These are phyloP conservation scores for Coracopsis vasa DNA, from an alignment of 2,113 vertebrate genomes.

Conservation along the genomic window DNA sequence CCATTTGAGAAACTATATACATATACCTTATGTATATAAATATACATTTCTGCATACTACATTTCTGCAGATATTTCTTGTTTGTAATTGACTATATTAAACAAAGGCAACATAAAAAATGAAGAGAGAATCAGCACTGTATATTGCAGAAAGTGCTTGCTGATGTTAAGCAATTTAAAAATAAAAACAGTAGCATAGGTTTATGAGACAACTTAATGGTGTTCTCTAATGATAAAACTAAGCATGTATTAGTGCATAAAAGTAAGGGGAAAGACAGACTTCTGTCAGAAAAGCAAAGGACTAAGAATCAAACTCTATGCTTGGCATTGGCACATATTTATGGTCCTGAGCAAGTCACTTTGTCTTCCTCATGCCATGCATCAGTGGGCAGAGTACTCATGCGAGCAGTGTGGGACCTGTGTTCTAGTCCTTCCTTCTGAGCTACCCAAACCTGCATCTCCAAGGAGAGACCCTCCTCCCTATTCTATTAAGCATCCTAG, in stretches of 20 bases:
- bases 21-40: constrained; percentile 65
- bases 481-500: neutral
- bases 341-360: neutral
- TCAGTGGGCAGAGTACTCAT: neutral
- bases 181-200: constrained; percentile 19
- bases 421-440: neutral
- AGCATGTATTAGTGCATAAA: neutral
- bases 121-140: neutral
- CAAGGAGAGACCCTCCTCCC: neutral
- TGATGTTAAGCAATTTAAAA: constrained; percentile 56
- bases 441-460: neutral
- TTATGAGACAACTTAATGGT: constrained; percentile 19
- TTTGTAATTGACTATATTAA: constrained; percentile 69
- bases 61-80: constrained; percentile 65
- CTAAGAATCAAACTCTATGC: neutral
- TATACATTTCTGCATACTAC: constrained; percentile 65
- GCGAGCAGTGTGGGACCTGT: neutral
- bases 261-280: neutral
- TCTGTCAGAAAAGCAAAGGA: neutral
- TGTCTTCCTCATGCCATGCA: rapidly evolving
- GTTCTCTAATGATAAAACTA: constrained; percentile 35
- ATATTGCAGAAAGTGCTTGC: constrained; percentile 44
- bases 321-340: neutral
- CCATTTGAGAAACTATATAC: constrained; percentile 72
- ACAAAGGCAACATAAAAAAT: constrained; percentile 61